phyloP scores from a whole-genome alignment of 2,888 invertebrate species.

The Tortrix viridana region DNA sequence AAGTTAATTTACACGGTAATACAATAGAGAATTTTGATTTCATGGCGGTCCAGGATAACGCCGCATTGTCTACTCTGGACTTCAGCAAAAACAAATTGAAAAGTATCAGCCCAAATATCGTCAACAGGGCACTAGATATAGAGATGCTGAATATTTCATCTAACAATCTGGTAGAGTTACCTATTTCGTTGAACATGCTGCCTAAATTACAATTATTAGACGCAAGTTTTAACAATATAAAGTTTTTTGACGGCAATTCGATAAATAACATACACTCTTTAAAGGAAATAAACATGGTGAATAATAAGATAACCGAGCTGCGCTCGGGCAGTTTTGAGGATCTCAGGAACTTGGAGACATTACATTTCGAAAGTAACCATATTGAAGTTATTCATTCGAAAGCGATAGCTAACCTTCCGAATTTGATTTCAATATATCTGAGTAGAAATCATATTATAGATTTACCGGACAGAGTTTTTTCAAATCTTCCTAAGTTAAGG shows the following conservation, averaged over 20 bases:
- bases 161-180: slow-evolving; percentile 89
- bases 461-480: slow-evolving; percentile 90
- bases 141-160: slow-evolving; percentile 91
- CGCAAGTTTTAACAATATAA: slow-evolving; percentile 90
- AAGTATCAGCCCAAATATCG: slow-evolving; percentile 86
- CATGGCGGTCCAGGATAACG: slow-evolving; percentile 87
- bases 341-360: slow-evolving; percentile 87
- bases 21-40: slow-evolving; percentile 88
- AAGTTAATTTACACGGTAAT: slow-evolving; percentile 90
- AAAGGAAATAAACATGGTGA: slow-evolving; percentile 88
- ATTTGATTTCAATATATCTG: slow-evolving; percentile 87
- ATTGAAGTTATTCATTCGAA: slow-evolving; percentile 89
- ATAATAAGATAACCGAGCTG: slow-evolving; percentile 89
- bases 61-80: slow-evolving; percentile 87
- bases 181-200: slow-evolving; percentile 87
- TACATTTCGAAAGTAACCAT: slow-evolving; percentile 93
- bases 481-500: slow-evolving; percentile 89
- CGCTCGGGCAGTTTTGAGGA: slow-evolving; percentile 89
- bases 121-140: slow-evolving; percentile 86
- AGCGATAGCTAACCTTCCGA: slow-evolving; percentile 88
- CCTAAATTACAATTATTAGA: slow-evolving; percentile 89
- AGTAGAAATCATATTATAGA: slow-evolving; percentile 89
- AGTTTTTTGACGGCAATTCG: slow-evolving; percentile 87
- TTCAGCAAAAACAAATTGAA: slow-evolving; percentile 90
- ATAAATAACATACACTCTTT: slow-evolving; percentile 88